Evolutionary conservation across 2,797 vertebrate genomes (phyloP).

Genomic region (Urocyon cinereoargenteus): DNA sequence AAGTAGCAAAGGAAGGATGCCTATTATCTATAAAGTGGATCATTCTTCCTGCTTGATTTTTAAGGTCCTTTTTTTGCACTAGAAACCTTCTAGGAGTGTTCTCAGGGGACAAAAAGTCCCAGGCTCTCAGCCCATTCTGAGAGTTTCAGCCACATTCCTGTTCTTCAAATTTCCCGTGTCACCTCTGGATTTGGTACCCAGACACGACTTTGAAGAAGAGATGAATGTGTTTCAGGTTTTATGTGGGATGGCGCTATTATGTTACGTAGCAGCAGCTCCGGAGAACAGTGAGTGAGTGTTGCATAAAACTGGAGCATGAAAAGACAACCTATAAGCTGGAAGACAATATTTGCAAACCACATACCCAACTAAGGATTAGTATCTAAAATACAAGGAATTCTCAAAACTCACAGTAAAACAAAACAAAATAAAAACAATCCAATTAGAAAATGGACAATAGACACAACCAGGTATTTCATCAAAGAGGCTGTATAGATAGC

Average conservation of each 20-base stretch:
- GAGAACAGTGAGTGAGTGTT: not conserved
- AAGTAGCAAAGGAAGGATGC: not conserved
- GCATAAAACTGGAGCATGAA: not conserved
- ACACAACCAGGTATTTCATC: not conserved
- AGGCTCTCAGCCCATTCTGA: not conserved
- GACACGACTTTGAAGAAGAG: not conserved
- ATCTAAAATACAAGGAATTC: not conserved
- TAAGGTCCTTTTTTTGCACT: not conserved
- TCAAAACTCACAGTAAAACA: not conserved
- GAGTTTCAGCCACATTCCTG: not conserved
- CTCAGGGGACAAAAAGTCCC: not conserved
- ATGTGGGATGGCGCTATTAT: not conserved
- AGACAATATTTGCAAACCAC: not conserved
- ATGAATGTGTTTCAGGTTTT: not conserved
- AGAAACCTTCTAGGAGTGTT: not conserved
- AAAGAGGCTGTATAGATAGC: not conserved
- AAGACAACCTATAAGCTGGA: not conserved
- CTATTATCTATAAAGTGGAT: not conserved
- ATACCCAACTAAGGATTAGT: not conserved
- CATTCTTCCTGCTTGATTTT: too few relatives aligned
- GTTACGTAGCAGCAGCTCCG: not conserved
- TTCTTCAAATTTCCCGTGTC: not conserved
- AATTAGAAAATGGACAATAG: constrained; percentile 12
- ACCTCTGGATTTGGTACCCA: not conserved
- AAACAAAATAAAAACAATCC: not conserved